Conservation (phyloP, 2,113 vertebrate genomes). For the Ammospiza nelsoni region DNA sequence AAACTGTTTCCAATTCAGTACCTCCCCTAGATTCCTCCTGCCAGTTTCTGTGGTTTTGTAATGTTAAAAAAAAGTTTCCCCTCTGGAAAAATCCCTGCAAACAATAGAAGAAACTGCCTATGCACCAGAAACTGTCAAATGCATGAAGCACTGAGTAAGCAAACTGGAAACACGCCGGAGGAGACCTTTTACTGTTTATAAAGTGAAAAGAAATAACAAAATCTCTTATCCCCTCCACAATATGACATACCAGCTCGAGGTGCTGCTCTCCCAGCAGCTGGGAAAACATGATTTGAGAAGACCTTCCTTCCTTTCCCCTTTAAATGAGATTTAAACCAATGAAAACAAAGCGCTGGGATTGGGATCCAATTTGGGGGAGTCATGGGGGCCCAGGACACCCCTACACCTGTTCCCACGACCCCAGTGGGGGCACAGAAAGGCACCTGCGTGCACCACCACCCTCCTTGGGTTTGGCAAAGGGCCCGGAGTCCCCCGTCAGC, state of each 20-base stretch:
- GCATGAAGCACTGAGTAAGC: constrained; percentile 55
- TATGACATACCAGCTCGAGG: not conserved
- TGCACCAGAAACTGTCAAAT: constrained; percentile 54
- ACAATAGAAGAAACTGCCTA: constrained; percentile 65
- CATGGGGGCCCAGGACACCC: not conserved
- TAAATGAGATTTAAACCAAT: not conserved
- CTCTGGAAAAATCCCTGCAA: constrained; percentile 71
- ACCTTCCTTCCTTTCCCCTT: not conserved
- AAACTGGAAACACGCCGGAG: constrained; percentile 39
- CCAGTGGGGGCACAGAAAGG: not conserved
- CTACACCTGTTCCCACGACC: not conserved
- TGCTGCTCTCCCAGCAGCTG: constrained; percentile 30
- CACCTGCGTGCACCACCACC: not conserved
- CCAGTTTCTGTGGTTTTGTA: constrained; percentile 62
- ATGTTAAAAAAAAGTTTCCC: constrained; percentile 47
- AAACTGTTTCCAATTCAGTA: constrained; percentile 17
- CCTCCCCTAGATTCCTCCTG: constrained; percentile 38
- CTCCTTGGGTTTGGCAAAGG: accelerated
- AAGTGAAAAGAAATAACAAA: constrained; percentile 10
- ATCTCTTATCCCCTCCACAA: not conserved
- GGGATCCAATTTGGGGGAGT: not conserved
- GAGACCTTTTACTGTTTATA: constrained; percentile 6
- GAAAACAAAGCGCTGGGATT: not conserved
- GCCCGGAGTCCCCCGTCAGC: accelerated
- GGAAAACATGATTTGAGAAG: constrained; percentile 40